phyloP scores from a whole-genome alignment of 2,888 invertebrate genomes.

The Sarcophaga carnaria region DNA sequence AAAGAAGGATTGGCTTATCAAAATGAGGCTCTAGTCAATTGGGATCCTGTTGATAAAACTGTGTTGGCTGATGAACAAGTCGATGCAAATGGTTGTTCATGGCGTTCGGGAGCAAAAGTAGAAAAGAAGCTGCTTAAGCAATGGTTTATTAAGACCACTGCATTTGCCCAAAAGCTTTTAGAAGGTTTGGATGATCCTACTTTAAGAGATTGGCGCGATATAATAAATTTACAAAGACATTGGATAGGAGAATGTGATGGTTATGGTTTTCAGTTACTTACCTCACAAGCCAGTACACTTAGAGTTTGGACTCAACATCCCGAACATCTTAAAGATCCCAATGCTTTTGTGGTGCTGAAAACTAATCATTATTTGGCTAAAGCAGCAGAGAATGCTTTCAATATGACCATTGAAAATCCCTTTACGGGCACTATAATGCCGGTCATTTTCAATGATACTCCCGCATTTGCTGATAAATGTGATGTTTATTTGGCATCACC shows the following conservation, averaged over 20 bases:
- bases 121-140: conserved; percentile 94
- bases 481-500: conserved; percentile 90
- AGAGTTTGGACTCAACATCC: conserved; percentile 88
- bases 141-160: conserved; percentile 97
- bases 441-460: conserved; percentile 85
- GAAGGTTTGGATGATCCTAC: conserved; percentile 87
- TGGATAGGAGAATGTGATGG: conserved; percentile 96
- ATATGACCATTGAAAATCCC: conserved; percentile 86
- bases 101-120: conserved; percentile 98
- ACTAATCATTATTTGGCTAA: conserved; percentile 83
- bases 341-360: conserved; percentile 87
- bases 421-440: conserved; percentile 86
- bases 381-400: conserved; percentile 75
- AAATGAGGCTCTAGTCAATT: conserved; percentile 95
- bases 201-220: conserved; percentile 91
- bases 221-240: conserved; percentile 91
- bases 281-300: conserved; percentile 74
- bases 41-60: conserved; percentile 99
- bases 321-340: conserved; percentile 86
- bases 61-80: conserved; percentile 99
- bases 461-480: conserved; percentile 85
- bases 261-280: conserved; percentile 86
- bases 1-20: conserved; percentile 93
- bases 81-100: conserved; percentile 93
- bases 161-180: conserved; percentile 87